These are phyloP conservation scores for Sphenopsis melanotis DNA, from an alignment of 2,797 vertebrate species.

Conservation along the genomic window DNA sequence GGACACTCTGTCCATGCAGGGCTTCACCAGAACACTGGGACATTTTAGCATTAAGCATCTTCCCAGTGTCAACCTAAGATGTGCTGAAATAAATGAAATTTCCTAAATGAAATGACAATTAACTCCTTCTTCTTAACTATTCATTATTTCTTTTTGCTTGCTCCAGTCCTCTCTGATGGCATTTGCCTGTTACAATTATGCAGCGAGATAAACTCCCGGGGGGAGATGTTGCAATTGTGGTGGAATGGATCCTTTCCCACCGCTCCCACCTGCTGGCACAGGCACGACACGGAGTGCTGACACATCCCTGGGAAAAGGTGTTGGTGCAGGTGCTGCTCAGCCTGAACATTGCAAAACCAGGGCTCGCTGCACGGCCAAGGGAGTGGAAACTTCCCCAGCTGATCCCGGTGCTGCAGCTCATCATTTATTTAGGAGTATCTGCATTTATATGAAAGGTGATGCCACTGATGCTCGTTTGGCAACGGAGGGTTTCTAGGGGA, in stretches of 20 bases:
- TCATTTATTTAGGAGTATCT: background rate
- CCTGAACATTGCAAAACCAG: constrained; percentile 25
- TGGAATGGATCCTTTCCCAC: background rate
- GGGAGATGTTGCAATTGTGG: constrained; percentile 5
- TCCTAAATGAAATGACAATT: background rate
- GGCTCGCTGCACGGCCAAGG: fast-evolving
- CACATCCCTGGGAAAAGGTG: background rate
- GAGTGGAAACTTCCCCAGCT: background rate
- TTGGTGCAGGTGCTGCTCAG: background rate
- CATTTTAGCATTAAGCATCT: background rate
- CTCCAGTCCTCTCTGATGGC: background rate
- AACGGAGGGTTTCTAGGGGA: background rate
- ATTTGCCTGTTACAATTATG: background rate
- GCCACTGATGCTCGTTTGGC: background rate
- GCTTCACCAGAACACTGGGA: background rate
- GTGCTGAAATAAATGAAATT: background rate
- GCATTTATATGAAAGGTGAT: background rate
- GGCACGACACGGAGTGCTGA: background rate
- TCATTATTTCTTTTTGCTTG: background rate
- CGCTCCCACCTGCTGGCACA: background rate
- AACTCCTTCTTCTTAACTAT: background rate
- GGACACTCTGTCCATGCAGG: background rate
- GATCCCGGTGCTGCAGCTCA: background rate
- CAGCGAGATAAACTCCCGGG: background rate
- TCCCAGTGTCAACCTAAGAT: background rate